Conservation (phyloP, 2,797 vertebrate species). For the Periophthalmus magnuspinnatus region DNA sequence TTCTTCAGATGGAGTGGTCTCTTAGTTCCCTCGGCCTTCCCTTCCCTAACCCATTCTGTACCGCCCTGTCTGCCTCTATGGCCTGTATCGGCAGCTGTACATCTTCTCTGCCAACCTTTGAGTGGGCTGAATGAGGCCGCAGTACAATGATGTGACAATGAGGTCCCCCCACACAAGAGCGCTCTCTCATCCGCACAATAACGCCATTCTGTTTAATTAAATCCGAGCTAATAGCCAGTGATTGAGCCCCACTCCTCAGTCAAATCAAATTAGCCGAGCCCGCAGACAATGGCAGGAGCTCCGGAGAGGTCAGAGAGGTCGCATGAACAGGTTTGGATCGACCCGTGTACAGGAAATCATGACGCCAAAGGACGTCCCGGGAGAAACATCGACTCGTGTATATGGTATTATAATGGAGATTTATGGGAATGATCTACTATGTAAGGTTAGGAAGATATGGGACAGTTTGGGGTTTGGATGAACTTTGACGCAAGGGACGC, state of each 20-base stretch:
- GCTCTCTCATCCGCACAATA: constrained; percentile 81
- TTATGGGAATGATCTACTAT: not conserved
- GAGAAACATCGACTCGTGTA: not conserved
- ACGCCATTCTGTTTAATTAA: constrained; percentile 81
- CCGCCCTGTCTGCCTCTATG: constrained; percentile 18
- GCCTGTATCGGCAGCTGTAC: constrained; percentile 57
- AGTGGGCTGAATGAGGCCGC: constrained; percentile 69
- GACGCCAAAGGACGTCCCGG: constrained; percentile 26
- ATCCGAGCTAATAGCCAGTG: constrained; percentile 75
- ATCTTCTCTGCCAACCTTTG: constrained; percentile 61
- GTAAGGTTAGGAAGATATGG: not conserved
- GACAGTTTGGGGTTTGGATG: not conserved
- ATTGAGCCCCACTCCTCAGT: constrained; percentile 73
- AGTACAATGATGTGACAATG: constrained; percentile 79
- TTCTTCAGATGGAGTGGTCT: too few species aligned
- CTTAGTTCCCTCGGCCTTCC: too few species aligned
- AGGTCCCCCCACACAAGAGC: constrained; percentile 60
- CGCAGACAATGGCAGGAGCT: constrained; percentile 55
- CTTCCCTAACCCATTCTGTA: too few species aligned
- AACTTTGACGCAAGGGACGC: not conserved
- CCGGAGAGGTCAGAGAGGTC: constrained; percentile 49
- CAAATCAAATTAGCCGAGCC: constrained; percentile 75
- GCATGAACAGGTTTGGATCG: constrained; percentile 66
- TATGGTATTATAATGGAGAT: not conserved
- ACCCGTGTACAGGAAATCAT: constrained; percentile 51